Conservation (phyloP, 2,888 invertebrate species). For the Drosophila subquinaria region DNA sequence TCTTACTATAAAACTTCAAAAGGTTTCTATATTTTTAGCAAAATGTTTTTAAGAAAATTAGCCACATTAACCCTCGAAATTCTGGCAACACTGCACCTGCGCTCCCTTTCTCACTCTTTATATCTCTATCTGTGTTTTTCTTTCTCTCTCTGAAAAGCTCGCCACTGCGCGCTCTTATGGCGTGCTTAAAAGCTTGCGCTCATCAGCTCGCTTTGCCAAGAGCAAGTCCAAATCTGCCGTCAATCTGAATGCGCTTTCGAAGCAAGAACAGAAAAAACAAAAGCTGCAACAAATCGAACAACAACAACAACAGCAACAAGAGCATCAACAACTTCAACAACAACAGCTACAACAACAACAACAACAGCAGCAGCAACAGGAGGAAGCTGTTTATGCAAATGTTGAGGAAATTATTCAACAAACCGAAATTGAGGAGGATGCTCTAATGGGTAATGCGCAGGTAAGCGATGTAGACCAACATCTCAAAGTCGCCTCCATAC, state of each 20-base stretch:
- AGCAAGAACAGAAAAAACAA: conserved; percentile 64
- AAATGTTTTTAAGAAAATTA: too few relatives aligned
- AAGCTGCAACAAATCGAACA: conserved; percentile 28
- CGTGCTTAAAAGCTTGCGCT: conserved; percentile 70
- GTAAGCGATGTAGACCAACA: conserved; percentile 57
- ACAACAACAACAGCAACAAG: conserved; percentile 17
- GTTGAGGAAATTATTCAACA: conserved; percentile 54
- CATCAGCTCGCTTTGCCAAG: conserved; percentile 69
- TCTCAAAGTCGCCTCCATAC: conserved; percentile 53
- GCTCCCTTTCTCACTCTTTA: conserved; percentile 1
- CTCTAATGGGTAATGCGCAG: conserved; percentile 72
- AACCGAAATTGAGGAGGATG: conserved; percentile 60
- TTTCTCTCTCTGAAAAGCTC: conserved; percentile 56
- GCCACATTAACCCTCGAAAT: background rate
- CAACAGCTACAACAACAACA: conserved; percentile 20
- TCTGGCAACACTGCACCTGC: background rate
- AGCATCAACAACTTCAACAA: conserved; percentile 17
- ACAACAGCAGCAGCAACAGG: conserved; percentile 12
- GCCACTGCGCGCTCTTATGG: conserved; percentile 72
- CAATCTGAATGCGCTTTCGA: conserved; percentile 68
- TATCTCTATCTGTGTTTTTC: conserved; percentile 3
- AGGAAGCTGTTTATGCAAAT: conserved; percentile 68
- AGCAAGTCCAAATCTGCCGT: conserved; percentile 70
- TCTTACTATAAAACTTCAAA: too few relatives aligned
- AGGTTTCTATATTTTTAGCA: too few relatives aligned